These are phyloP conservation scores for Enteromius trimaculatus DNA, from an alignment of 2,797 vertebrate species.

Conservation along the genomic window DNA sequence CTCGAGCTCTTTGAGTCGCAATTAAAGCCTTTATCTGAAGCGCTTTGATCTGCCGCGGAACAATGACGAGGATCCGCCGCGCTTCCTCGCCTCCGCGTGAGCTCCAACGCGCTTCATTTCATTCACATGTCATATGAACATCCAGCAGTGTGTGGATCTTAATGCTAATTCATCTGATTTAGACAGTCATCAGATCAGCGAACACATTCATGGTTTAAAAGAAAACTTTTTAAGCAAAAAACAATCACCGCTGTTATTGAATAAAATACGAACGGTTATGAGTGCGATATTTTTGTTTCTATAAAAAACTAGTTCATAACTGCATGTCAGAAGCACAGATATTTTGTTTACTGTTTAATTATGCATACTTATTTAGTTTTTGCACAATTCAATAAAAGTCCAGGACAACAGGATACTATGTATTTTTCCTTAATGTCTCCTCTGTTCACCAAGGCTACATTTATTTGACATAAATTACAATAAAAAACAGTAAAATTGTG, in stretches of 20 bases:
- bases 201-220: background rate
- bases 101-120: background rate
- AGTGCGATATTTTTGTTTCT: background rate
- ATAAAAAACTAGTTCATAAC: background rate
- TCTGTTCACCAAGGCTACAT: background rate
- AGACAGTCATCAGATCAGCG: background rate
- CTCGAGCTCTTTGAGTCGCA: conserved; percentile 62
- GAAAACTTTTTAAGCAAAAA: background rate
- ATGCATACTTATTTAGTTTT: background rate
- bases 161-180: background rate
- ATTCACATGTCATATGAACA: background rate
- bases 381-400: background rate
- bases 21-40: conserved; percentile 68
- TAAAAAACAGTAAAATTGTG: background rate
- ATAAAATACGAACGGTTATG: background rate
- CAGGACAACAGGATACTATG: background rate
- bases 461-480: background rate
- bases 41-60: conserved; percentile 73
- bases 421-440: background rate
- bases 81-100: conserved; percentile 69
- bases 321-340: background rate
- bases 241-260: background rate
- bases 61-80: conserved; percentile 60
- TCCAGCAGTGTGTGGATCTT: background rate
- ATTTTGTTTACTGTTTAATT: background rate